A percentile compares a stretch with the other conserved stretches of the same genome.
Evolutionary conservation across 2,113 vertebrate genomes (phyloP).

Genomic region (Chaetodon trifascialis): DNA sequence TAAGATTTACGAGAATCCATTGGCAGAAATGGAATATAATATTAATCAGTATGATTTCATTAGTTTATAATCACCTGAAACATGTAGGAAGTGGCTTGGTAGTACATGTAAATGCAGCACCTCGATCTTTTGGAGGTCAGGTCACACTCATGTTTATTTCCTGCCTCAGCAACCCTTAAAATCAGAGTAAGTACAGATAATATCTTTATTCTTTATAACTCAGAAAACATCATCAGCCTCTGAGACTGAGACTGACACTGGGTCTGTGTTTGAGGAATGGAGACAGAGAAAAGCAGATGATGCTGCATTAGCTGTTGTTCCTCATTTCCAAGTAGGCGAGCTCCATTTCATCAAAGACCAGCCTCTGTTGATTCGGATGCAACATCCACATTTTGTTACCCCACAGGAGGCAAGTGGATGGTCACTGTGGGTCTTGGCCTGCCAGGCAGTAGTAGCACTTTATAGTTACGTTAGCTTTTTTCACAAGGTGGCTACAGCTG

Average conservation of each 20-base stretch:
- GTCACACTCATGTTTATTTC: background rate
- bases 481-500: background rate
- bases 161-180: background rate
- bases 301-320: constrained; percentile 23
- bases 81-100: background rate
- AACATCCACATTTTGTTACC: constrained; percentile 28
- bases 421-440: constrained; percentile 9
- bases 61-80: background rate
- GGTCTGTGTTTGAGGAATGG: constrained; percentile 19
- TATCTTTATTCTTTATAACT: background rate
- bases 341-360: constrained; percentile 58
- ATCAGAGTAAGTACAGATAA: background rate
- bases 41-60: no score
- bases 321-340: constrained; percentile 49
- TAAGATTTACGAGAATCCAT: no score
- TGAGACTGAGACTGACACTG: background rate
- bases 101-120: no score
- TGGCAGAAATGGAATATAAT: no score
- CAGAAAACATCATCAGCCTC: constrained; percentile 2
- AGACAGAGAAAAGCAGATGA: constrained; percentile 24
- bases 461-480: background rate
- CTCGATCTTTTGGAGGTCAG: no score
- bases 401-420: background rate
- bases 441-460: background rate
- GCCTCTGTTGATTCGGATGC: constrained; percentile 38